A percentile compares a stretch with the other conserved stretches of the same genome.
These are phyloP conservation scores for Microctonus brassicae DNA, from an alignment of 2,888 invertebrate genomes.

Conservation along the genomic window DNA sequence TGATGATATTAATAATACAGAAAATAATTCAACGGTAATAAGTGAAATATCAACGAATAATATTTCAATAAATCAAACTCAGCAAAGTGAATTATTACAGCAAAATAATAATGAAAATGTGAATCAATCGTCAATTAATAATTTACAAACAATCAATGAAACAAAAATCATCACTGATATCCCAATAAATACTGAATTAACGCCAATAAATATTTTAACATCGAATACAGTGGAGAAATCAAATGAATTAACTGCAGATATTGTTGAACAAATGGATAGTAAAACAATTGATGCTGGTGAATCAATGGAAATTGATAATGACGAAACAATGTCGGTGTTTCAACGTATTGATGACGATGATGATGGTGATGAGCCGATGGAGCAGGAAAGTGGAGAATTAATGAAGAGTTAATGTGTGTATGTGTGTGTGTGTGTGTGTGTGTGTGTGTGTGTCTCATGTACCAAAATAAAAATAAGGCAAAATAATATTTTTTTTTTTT, in stretches of 20 bases:
- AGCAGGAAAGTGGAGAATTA: constrained; percentile 60
- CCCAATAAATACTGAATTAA: neutral
- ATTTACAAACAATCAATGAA: neutral
- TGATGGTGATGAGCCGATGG: constrained; percentile 63
- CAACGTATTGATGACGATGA: constrained; percentile 39
- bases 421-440: no score
- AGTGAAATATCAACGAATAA: constrained; percentile 37
- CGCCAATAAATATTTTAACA: neutral
- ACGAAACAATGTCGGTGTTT: constrained; percentile 52
- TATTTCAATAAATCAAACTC: neutral
- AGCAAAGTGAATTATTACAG: constrained; percentile 12
- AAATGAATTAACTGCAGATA: constrained; percentile 38
- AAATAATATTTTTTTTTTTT: neutral
- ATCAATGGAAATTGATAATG: constrained; percentile 65
- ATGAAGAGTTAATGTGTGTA: constrained; percentile 66
- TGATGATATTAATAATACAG: neutral
- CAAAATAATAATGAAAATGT: neutral
- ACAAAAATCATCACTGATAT: neutral
- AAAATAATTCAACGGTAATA: constrained; percentile 39
- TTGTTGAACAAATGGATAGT: constrained; percentile 24
- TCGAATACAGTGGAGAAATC: neutral
- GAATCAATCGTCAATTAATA: neutral
- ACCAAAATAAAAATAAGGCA: constrained; percentile 37
- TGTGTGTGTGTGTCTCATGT: constrained; percentile 30
- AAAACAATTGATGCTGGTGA: constrained; percentile 48